Evolutionary conservation across 2,113 vertebrate species (phyloP).

Genomic region (Sinosuthora webbiana): DNA sequence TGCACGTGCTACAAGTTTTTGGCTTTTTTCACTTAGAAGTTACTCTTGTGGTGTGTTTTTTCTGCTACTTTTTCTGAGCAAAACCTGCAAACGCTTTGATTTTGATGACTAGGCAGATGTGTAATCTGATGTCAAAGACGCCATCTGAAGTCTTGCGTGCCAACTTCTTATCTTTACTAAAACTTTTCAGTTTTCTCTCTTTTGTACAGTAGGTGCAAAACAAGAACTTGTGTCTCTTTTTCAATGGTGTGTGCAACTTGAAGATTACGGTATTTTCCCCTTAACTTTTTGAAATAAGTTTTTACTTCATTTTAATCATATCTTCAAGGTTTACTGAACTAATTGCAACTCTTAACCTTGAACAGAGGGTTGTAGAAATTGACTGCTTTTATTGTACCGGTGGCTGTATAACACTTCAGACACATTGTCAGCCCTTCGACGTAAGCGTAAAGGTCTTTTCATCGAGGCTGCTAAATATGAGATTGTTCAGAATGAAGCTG

Average conservation of each 20-base stretch:
- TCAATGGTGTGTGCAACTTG: background rate
- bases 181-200: fast-evolving
- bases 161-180: background rate
- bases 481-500: background rate
- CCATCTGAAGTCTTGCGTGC: fast-evolving
- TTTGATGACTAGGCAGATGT: background rate
- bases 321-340: background rate
- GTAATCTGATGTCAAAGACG: background rate
- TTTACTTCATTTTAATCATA: background rate
- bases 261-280: background rate
- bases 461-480: background rate
- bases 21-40: background rate
- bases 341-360: constrained; percentile 29
- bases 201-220: background rate
- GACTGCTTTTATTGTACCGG: constrained; percentile 8
- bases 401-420: constrained; percentile 5
- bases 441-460: background rate
- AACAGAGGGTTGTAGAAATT: background rate
- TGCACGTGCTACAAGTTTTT: background rate
- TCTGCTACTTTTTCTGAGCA: background rate
- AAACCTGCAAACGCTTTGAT: background rate
- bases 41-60: background rate
- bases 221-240: background rate
- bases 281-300: background rate
- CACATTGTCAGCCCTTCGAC: background rate